Base-by-base conservation (phyloP, 2,797 vertebrate species). In the Coccyzus lansbergi region DNA sequence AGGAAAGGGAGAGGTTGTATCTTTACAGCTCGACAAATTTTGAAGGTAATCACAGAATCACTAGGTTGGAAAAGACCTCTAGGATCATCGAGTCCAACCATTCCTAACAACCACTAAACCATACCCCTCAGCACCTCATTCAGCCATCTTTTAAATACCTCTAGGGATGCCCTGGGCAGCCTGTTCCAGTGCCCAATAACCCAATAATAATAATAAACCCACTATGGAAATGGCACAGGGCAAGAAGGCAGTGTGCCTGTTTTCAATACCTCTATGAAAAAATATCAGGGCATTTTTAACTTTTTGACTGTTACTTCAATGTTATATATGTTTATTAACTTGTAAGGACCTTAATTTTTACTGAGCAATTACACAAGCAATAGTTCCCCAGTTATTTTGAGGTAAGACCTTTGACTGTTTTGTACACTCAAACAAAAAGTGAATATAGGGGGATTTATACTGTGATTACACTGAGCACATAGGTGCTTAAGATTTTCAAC, bases 401-500 rank as follows among this genome's bases (percentile, higher is more conserved):
- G 60, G 48, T 74, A 81, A 55, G 34, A 83, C 15, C 62, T 70
- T 28, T 42, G 29, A 4, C n/a, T 82, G 76, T 83, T 77, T 55
- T 26, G 28, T 64, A 21, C 40, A 46, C 15, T 60, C 16, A 78
- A 40, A 80, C 21, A 25, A 25, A 74, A 75, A 46, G 18, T 2
- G 3, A 74, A 25, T 36, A 25, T 31, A 33, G 12, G 2, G 5
- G 3, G 1, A 9, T 80, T 91, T 69, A 56, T 42, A 36, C 25
- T 10, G 2, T 25, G 10, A 87, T 92, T 78, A 51, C 16, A 14
- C 62, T 80, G 33, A 51, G n/a, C 26, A 90, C 4, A 28, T 42
- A 44, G 12, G 8, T 36, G 64, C 79, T 79, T 65, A 38, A 84
- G 55, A 84, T 78, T 96, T 92, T 74, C 64, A 79, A 11, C 38